Evolutionary conservation across 2,113 vertebrate genomes (phyloP).

Genomic region (Salminus brasiliensis): DNA sequence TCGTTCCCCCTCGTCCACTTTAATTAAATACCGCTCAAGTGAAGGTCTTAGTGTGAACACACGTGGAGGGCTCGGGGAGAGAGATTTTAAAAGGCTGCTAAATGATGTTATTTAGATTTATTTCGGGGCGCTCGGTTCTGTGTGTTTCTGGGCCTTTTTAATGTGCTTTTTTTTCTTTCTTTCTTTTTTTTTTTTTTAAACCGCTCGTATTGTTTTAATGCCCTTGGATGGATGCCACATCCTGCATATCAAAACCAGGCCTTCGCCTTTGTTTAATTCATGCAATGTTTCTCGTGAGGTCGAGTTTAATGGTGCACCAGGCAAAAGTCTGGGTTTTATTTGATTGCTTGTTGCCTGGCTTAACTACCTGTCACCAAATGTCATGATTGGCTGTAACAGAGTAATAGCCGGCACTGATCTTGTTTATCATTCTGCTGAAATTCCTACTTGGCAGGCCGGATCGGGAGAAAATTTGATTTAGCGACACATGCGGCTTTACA

Average conservation of each 20-base stretch:
- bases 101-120: conserved; percentile 51
- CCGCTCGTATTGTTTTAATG: conserved; percentile 50
- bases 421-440: conserved; percentile 35
- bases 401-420: conserved; percentile 47
- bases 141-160: conserved; percentile 54
- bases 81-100: conserved; percentile 3
- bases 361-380: conserved; percentile 51
- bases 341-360: conserved; percentile 55
- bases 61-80: conserved; percentile 7
- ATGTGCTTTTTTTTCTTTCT: conserved; percentile 57
- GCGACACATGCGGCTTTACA: conserved; percentile 25
- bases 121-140: conserved; percentile 32
- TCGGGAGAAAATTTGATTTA: conserved; percentile 45
- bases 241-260: conserved; percentile 53
- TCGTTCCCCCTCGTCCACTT: conserved; percentile 36
- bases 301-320: conserved; percentile 64
- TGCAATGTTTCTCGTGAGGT: conserved; percentile 58
- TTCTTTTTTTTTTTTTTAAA: conserved; percentile 60
- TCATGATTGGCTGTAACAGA: conserved; percentile 29
- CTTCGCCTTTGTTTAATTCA: conserved; percentile 63
- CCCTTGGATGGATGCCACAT: conserved; percentile 60
- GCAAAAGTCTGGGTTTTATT: conserved; percentile 53
- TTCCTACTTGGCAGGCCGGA: conserved; percentile 39
- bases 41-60: conserved; percentile 33
- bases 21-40: conserved; percentile 52